Evolutionary conservation across 2,888 invertebrate genomes (phyloP), one percentile per base, ranked within the genome.

Genomic region (Drosophila emarginata): DNA sequence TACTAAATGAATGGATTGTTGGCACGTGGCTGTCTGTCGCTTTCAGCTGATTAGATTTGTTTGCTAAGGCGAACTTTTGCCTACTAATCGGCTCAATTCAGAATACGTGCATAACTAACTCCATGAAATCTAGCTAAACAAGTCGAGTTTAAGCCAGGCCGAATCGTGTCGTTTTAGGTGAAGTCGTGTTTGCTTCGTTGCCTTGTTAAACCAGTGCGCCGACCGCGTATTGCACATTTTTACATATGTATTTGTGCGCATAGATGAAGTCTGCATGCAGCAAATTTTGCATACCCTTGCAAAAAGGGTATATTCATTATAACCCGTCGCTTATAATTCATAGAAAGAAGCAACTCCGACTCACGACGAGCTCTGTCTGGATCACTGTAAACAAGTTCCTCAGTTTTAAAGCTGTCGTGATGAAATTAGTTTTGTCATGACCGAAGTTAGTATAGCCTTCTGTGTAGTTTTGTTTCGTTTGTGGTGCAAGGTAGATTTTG

Each of bases 11-110:
- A 45, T 21, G 12, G 14, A 45, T 12, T 18, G 36, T 36, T 18
- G 45, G 54, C 72, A 75, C 72, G 76, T 72, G 65, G 53, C 59
- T 12, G n/a, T n/a, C 51, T 6, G 32, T 15, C 21, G 23, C 36
- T 26, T 51, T 14, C 11, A 36, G 36, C 26, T 37, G 80, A 80
- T 85, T 77, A 79, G 68, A 86, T 78, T 67, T 70, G 57, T 21
- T 1, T 21, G 39, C 23, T 37, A 58, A 37, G 57, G 39, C 75
- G 61, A 67, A 71, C 82, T 72, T 74, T 80, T 64, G 64, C 77
- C 45, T 14, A 76, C 73, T 60, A 15, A 36, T 56, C 21, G 58
- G 14, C 39, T 40, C 18, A 9, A 58, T 21, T 37, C 39, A 39
- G 23, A 54, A 53, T 4, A 21, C 11, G 70, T 50, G 53, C 57